Evolutionary conservation across 2,797 vertebrate species (phyloP).

Genomic region (Limosa lapponica): DNA sequence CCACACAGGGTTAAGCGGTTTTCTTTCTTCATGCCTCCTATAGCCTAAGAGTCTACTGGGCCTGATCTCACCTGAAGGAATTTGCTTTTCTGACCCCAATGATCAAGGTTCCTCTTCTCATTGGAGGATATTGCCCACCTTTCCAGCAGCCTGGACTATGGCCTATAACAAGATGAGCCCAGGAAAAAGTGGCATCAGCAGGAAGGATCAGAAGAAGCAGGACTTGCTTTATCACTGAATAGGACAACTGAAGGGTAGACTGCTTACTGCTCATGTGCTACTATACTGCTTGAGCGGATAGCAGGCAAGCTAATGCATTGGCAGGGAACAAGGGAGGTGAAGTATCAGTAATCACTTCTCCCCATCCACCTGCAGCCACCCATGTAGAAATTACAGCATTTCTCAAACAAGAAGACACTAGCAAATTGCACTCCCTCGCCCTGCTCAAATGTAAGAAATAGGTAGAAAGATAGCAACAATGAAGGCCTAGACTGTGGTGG

Average conservation of each 20-base stretch:
- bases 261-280: not conserved
- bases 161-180: not conserved
- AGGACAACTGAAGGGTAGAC: not conserved
- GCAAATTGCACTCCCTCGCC: not conserved
- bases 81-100: not conserved
- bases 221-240: not conserved
- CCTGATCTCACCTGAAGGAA: not conserved
- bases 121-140: not conserved
- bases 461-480: not conserved
- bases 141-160: not conserved
- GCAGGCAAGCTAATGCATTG: not conserved
- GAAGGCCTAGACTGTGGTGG: not conserved
- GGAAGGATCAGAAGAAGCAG: not conserved
- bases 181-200: not conserved
- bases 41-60: not conserved
- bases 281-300: not conserved
- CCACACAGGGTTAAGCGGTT: not conserved
- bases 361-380: not conserved
- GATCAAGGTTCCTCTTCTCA: not conserved
- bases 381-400: not conserved
- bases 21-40: not conserved
- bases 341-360: not conserved
- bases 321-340: not conserved
- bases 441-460: not conserved
- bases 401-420: not conserved